Conservation (phyloP, 2,113 vertebrate genomes). For the Agelaius phoeniceus region DNA sequence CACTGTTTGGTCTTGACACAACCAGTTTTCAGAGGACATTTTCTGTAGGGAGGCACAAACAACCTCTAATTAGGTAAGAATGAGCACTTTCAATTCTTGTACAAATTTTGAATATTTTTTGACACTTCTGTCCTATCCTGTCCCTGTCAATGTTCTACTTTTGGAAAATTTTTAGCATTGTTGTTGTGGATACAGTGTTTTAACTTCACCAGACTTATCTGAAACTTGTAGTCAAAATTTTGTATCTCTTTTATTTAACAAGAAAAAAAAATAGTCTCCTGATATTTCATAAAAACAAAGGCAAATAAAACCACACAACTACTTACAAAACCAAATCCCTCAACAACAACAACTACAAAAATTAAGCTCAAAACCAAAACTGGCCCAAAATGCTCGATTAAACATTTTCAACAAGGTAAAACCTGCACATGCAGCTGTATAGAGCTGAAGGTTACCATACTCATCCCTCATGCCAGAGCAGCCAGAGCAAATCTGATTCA, state of each 20-base stretch:
- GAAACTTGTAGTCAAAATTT: not conserved
- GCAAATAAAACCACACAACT: fast-evolving
- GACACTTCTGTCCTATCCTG: not conserved
- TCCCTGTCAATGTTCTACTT: not conserved
- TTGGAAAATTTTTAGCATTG: not conserved
- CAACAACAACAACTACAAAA: not conserved
- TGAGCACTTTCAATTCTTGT: not conserved
- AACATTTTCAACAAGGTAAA: not conserved
- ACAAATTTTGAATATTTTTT: not conserved
- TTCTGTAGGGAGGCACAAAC: not conserved
- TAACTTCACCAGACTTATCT: not conserved
- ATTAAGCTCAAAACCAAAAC: not conserved
- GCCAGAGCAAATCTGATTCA: not conserved
- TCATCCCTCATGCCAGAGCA: not conserved
- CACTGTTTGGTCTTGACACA: not conserved
- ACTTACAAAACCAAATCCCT: not conserved
- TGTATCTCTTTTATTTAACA: not conserved
- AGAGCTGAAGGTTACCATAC: not conserved
- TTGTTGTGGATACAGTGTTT: not conserved
- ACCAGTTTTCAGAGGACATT: not conserved
- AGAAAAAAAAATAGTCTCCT: not conserved
- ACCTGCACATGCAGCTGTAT: fast-evolving
- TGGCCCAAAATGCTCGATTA: fast-evolving
- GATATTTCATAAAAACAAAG: not conserved
- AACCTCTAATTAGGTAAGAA: not conserved